Conservation (phyloP, 2,888 invertebrate genomes). For the Orthosia gothica region DNA sequence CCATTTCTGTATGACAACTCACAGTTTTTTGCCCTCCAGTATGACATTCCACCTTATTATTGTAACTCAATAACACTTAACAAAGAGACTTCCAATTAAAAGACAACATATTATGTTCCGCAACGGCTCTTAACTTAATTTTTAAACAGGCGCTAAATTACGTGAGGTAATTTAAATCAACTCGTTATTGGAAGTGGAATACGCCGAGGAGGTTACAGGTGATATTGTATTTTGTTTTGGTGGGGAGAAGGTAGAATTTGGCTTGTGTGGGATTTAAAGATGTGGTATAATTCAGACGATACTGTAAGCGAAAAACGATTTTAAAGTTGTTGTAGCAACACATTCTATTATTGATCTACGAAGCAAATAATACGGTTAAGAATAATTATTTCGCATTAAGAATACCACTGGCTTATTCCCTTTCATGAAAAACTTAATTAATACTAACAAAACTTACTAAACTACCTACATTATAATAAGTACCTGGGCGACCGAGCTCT, state of each 20-base stretch:
- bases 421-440: too few relatives aligned
- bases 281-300: neutral
- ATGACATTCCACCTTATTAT: neutral
- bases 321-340: neutral
- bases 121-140: conserved; percentile 40
- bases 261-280: neutral
- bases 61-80: conserved; percentile 39
- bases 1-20: neutral
- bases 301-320: conserved; percentile 15
- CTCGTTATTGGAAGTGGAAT: conserved; percentile 44
- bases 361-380: neutral
- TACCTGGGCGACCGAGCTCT: too few relatives aligned
- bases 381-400: too few relatives aligned
- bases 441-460: too few relatives aligned
- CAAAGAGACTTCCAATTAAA: conserved; percentile 41
- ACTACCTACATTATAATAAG: too few relatives aligned
- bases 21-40: neutral
- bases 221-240: conserved; percentile 30
- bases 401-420: too few relatives aligned
- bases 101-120: conserved; percentile 39
- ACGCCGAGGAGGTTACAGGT: neutral
- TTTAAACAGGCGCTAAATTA: conserved; percentile 56
- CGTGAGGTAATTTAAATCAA: conserved; percentile 47
- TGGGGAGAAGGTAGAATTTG: conserved; percentile 11
- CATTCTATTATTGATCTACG: neutral